Evolutionary conservation across 2,113 vertebrate species (phyloP), one percentile per base, ranked within the genome.

Genomic region (Scytalopus superciliaris): DNA sequence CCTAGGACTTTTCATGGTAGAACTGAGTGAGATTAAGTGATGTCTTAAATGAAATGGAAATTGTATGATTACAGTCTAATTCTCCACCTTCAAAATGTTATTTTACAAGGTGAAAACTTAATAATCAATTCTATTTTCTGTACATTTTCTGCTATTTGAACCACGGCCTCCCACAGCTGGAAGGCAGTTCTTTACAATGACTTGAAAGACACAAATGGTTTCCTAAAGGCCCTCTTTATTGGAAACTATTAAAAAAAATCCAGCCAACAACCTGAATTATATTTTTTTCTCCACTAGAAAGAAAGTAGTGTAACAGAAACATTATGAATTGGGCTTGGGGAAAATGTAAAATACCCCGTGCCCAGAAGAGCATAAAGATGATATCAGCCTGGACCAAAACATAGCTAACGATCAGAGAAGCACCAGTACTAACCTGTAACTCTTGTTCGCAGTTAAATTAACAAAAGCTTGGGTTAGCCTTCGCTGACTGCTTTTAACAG

Each of bases 401-500:
- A 56, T 83, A 23, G 83, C 69, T 93, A 92, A 68, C 3, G 19
- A 86, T 57, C 90, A 89, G 85, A 95, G 84, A 96, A 95, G 92
- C 94, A 55, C 92, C 57, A 90, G 49, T 91, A 84, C 97, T 97
- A 97, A 97, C 94, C 84, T 31, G 47, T 97, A 97, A 93, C 94
- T 94, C 68, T 80, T 96, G 88, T 96, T 91, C 69, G 45, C 93
- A 64, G 90, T 97, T 92, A 95, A 94, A 96, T 96, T 98, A 97
- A 97, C 98, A 73, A 75, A 96, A 94, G 95, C 96, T 92, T 87
- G 77, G 66, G 96, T 96, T 96, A 97, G 97, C 95, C 97, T 90
- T 77, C 94, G 19, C 96, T 97, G 97, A 96, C 95, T 93, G 96
- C 97, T 96, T 27, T 90, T 98, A 97, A 97, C 97, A 96, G 93